Evolutionary conservation across 2,797 vertebrate species (phyloP).

Genomic region (Pseudocheirus occidentalis): DNA sequence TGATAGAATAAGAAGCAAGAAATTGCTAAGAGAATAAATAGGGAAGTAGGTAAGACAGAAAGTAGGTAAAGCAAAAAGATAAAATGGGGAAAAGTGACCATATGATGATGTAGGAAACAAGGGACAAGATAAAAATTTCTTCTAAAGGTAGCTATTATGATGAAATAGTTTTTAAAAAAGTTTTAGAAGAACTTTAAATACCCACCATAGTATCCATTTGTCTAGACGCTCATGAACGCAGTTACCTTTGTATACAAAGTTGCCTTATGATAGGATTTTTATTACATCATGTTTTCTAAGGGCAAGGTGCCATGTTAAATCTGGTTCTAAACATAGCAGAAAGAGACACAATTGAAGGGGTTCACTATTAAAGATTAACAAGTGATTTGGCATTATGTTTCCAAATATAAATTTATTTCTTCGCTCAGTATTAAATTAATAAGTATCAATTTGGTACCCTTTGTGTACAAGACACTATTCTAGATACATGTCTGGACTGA

Average conservation of each 20-base stretch:
- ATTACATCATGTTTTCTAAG: constrained; percentile 44
- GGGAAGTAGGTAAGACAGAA: background rate
- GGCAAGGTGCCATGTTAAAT: constrained; percentile 43
- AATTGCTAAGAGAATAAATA: constrained; percentile 45
- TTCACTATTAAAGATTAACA: background rate
- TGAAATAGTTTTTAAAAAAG: constrained; percentile 50
- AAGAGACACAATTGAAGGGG: constrained; percentile 38
- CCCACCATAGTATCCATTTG: constrained; percentile 54
- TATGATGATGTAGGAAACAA: constrained; percentile 16
- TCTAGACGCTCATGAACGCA: constrained; percentile 29
- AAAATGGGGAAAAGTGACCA: background rate
- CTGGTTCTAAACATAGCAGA: constrained; percentile 36
- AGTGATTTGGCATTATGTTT: constrained; percentile 25
- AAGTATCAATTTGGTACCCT: background rate
- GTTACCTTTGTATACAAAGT: constrained; percentile 39
- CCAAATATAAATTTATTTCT: constrained; percentile 28
- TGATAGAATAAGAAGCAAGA: constrained; percentile 17
- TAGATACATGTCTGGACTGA: background rate
- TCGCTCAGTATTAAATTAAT: constrained; percentile 24
- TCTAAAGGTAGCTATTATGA: constrained; percentile 1
- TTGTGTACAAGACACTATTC: background rate
- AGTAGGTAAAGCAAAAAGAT: background rate
- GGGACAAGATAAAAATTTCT: constrained; percentile 49
- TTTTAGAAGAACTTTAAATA: constrained; percentile 45
- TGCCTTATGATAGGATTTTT: constrained; percentile 11